A percentile compares a stretch with the other conserved stretches of the same genome.
phyloP scores from a whole-genome alignment of 2,113 vertebrate species.

The Petrocephalus microphthalmus region DNA sequence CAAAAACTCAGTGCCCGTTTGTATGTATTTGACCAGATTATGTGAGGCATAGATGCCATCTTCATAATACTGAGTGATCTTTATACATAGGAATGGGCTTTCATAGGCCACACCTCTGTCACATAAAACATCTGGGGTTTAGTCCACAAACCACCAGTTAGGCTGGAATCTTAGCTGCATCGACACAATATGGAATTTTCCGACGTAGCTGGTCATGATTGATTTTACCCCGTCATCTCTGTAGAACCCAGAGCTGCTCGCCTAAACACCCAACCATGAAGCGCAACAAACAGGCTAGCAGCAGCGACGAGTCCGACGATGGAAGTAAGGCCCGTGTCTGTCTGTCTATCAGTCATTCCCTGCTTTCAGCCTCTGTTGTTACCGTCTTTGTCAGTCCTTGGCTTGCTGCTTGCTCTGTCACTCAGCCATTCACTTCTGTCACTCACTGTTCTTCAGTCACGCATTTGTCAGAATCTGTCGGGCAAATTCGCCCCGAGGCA shows the following conservation, averaged over 20 bases:
- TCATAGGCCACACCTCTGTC: not conserved
- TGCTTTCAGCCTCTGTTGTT: not conserved
- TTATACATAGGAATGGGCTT: not conserved
- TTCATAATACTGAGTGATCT: not conserved
- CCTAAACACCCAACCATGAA: conserved; percentile 74
- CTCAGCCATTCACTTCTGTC: not conserved
- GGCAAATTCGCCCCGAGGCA: not conserved
- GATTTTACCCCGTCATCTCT: not conserved
- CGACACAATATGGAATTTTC: not conserved
- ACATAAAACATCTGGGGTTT: not conserved
- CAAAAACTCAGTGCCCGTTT: not conserved
- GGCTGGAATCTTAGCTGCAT: not conserved
- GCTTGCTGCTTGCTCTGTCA: not conserved
- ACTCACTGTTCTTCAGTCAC: not conserved
- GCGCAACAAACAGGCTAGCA: conserved; percentile 81
- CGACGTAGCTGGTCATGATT: not conserved
- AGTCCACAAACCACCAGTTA: not conserved
- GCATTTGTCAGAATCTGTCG: not conserved
- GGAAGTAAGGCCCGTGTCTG: conserved; percentile 75
- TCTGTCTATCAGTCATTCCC: not conserved
- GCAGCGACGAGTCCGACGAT: conserved; percentile 94
- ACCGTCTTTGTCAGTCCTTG: not conserved
- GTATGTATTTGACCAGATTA: not conserved
- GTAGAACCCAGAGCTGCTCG: not conserved
- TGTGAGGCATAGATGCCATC: not conserved